Percentiles rank a stretch among this genome's conserved stretches.
Conservation (phyloP, 2,888 invertebrate species). For the Andrena trimmerana region DNA sequence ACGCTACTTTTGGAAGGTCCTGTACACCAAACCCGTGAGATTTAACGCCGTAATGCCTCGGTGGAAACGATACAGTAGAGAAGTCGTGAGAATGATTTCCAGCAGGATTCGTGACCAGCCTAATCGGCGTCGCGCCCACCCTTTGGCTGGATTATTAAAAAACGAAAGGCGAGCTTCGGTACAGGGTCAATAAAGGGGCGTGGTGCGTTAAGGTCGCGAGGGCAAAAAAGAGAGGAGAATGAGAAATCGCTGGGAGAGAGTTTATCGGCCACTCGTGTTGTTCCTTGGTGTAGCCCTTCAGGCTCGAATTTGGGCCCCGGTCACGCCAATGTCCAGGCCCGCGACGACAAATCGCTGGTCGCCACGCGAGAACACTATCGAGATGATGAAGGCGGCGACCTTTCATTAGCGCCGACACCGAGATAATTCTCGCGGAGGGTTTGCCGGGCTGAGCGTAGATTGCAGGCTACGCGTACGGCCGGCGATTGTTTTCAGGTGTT, state of each 20-base stretch:
- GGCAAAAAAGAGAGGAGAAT: neutral
- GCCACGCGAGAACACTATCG: constrained; percentile 49
- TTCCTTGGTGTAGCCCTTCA: constrained; percentile 1
- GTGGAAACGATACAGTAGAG: too few species aligned
- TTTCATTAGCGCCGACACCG: constrained; percentile 20
- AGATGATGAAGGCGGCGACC: constrained; percentile 23
- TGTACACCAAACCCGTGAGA: too few species aligned
- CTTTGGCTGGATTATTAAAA: neutral
- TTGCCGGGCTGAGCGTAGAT: neutral
- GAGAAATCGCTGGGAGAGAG: neutral
- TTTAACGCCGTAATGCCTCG: too few species aligned
- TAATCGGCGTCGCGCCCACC: neutral
- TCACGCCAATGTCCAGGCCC: constrained; percentile 37
- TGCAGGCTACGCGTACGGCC: too few species aligned
- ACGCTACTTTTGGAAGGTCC: too few species aligned
- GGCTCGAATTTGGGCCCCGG: constrained; percentile 41
- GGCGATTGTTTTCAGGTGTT: too few species aligned
- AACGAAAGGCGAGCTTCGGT: constrained; percentile 7
- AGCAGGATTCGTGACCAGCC: too few species aligned
- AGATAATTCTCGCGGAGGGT: neutral
- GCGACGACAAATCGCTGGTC: constrained; percentile 32
- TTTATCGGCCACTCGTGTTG: constrained; percentile 23
- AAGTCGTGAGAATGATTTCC: too few species aligned
- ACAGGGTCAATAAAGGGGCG: constrained; percentile 1
- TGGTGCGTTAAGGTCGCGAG: neutral